Evolutionary conservation across 2,797 vertebrate genomes (phyloP), one percentile per base, ranked within the genome.

Genomic region (Macrochelys suwanniensis): DNA sequence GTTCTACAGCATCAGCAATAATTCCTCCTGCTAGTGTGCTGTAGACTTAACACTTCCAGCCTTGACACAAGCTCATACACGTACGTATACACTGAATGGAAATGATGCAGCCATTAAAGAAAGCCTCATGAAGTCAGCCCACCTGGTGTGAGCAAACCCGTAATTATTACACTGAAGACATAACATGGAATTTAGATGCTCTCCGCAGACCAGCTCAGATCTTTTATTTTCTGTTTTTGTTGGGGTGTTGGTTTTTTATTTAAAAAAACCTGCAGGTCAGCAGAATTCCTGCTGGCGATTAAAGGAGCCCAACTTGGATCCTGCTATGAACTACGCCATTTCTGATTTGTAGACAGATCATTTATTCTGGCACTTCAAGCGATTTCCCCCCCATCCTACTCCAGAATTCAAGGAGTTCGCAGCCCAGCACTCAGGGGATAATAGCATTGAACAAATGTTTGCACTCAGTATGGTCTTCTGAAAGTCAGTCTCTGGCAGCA

Each of bases 1-100:
- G 54, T 76, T 84, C 80, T 57, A 53, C 59, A 54, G 80, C 82
- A 95, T 88, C 95, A 92, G 95, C 84, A 96, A 87, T 90, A 77
- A 85, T 95, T 90, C 88, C 84, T 91, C 92, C 13, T 59, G 31
- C n/a, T 37, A 19, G 15, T n/a, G 68, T 78, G 11, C 80, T 89
- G 1, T 7, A n/a, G 57, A 9, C 7, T 37, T 47, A 37, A 11
- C 26, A 10, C 42, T 68, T 17, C 42, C 56, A 87, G 82, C 31
- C 77, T 8, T 76, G 74, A 42, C 25, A 8, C 10, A 7, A 42
- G 31, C 54, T 84, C 28, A 11, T 49, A 23, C 1, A 37, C 5
- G 5, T 37, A 11, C 1, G 0, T 0, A 3, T 13, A 28, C 37
- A 47, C 0, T 0, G 26, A 80, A 13, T 0, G 3, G 80, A 79